phyloP scores from a whole-genome alignment of 2,113 vertebrate species.

The Centrocercus urophasianus region DNA sequence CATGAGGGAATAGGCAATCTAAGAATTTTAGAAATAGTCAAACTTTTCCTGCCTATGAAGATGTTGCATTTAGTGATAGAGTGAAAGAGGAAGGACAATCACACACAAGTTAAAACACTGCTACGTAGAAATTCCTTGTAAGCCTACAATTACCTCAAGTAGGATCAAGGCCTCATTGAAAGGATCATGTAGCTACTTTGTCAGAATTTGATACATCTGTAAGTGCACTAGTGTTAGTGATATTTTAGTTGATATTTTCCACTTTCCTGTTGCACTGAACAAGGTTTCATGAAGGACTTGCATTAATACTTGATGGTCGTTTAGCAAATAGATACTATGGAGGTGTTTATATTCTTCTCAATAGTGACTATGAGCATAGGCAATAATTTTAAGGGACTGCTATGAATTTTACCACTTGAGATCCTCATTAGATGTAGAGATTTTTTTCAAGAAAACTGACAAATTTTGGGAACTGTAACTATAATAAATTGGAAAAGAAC shows the following conservation, averaged over 20 bases:
- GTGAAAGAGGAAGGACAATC: neutral
- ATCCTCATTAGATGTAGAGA: neutral
- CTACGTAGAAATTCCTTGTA: neutral
- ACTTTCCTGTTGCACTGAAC: neutral
- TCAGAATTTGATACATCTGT: neutral
- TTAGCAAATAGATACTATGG: neutral
- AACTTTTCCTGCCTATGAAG: neutral
- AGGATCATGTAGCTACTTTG: conserved; percentile 7
- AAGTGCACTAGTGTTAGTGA: neutral
- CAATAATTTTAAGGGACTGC: neutral
- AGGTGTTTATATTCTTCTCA: neutral
- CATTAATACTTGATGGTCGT: neutral
- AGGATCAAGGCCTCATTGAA: neutral
- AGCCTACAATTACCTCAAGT: neutral
- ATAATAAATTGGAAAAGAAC: neutral
- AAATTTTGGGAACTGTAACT: neutral
- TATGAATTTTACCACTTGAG: neutral
- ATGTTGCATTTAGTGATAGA: neutral
- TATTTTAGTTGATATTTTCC: conserved; percentile 35
- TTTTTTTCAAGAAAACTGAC: neutral
- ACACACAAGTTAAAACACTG: neutral
- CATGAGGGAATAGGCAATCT: neutral
- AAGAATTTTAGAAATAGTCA: neutral
- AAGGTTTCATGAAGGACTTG: neutral
- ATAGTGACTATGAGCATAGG: neutral